phyloP scores from a whole-genome alignment of 2,888 invertebrate species.

The Danaus chrysippus region DNA sequence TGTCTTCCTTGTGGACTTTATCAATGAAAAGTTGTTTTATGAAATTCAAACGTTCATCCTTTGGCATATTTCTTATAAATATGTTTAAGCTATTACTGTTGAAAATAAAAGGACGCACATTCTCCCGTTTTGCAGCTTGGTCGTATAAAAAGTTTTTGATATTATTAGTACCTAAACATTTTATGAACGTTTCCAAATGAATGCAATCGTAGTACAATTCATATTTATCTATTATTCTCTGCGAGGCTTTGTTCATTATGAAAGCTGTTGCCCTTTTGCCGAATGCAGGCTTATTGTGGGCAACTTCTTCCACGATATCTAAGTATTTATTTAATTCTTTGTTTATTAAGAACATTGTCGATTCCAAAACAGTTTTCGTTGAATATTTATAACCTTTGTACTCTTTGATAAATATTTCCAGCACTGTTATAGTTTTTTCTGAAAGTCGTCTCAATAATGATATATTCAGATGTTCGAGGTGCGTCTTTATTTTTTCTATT shows the following conservation, averaged over 20 bases:
- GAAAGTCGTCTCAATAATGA: conserved; percentile 47
- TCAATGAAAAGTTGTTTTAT: conserved; percentile 51
- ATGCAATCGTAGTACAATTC: conserved; percentile 41
- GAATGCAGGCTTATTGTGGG: conserved; percentile 35
- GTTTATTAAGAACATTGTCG: conserved; percentile 44
- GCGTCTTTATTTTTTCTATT: conserved; percentile 41
- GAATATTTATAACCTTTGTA: conserved; percentile 34
- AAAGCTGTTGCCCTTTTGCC: conserved; percentile 43
- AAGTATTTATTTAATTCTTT: conserved; percentile 46
- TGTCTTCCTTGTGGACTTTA: conserved; percentile 36
- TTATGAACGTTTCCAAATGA: conserved; percentile 54
- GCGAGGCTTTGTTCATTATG: conserved; percentile 46
- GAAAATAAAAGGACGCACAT: conserved; percentile 29
- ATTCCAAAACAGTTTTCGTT: conserved; percentile 32
- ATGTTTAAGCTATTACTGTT: conserved; percentile 40
- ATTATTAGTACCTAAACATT: conserved; percentile 46
- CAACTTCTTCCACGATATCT: conserved; percentile 40
- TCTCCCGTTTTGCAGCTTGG: conserved; percentile 30
- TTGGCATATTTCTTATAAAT: conserved; percentile 48
- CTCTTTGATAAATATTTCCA: conserved; percentile 36
- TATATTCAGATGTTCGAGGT: conserved; percentile 30
- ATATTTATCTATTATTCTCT: conserved; percentile 48
- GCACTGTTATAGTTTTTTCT: conserved; percentile 45
- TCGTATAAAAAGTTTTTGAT: conserved; percentile 47
- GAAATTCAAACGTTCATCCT: conserved; percentile 50